Evolutionary conservation across 2,888 invertebrate genomes (phyloP).

Genomic region (Agonopterix subpropinquella): DNA sequence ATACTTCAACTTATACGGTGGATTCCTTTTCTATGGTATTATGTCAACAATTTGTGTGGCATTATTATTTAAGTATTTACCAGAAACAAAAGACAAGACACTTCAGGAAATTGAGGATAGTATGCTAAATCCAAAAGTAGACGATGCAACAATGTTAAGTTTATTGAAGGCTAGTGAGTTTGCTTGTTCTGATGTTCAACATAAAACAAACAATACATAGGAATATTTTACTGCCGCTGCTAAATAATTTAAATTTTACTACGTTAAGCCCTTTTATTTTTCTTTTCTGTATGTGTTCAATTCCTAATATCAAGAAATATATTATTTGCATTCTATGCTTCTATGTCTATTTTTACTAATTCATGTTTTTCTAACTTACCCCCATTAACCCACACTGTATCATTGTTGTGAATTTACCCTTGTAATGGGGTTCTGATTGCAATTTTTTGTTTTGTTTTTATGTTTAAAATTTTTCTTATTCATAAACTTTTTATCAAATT

Average conservation of each 20-base stretch:
- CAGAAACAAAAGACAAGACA: slow-evolving; percentile 42
- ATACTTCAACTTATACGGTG: slow-evolving; percentile 21
- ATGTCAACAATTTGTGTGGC: slow-evolving; percentile 11
- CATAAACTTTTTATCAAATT: too few species aligned
- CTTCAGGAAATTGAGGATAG: slow-evolving; percentile 28
- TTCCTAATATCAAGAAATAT: neutral
- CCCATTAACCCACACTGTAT: too few species aligned
- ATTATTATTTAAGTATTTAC: slow-evolving; percentile 28
- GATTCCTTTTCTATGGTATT: slow-evolving; percentile 25
- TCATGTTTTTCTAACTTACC: too few species aligned
- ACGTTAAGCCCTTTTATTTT: neutral
- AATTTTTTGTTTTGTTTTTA: too few species aligned
- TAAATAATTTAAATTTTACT: neutral
- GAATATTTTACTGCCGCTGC: neutral
- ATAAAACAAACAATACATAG: neutral
- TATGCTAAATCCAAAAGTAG: slow-evolving; percentile 8
- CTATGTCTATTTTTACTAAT: too few species aligned
- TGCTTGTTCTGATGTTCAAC: too few species aligned
- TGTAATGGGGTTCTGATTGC: too few species aligned
- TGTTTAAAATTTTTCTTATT: too few species aligned
- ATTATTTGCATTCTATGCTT: neutral
- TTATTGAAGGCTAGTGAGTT: neutral
- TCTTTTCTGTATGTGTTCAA: neutral
- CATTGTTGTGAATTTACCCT: too few species aligned
- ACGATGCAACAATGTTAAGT: slow-evolving; percentile 2